A percentile compares a stretch with the other conserved stretches of the same genome.
These are phyloP conservation scores for Diorhabda elongata DNA, from an alignment of 1,140 invertebrate species.

Conservation along the genomic window DNA sequence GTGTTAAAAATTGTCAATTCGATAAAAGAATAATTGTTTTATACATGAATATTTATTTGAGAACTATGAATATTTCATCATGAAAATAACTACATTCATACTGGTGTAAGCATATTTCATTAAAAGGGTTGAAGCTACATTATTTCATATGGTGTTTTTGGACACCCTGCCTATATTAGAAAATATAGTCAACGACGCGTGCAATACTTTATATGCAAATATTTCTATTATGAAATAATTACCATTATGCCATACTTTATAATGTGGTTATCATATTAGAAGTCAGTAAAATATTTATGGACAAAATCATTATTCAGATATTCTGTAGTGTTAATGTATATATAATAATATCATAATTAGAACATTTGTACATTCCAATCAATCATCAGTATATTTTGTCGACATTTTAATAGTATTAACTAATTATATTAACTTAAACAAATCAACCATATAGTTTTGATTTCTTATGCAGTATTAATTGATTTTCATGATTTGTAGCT, in stretches of 20 bases:
- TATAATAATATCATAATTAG: too few species aligned
- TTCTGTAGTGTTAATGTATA: too few species aligned
- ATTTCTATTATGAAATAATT: background rate
- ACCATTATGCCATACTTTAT: background rate
- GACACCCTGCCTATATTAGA: background rate
- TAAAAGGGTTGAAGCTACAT: constrained; percentile 16
- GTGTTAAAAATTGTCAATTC: constrained; percentile 20
- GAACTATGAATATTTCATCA: constrained; percentile 18
- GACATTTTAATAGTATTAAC: too few species aligned
- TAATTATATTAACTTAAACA: too few species aligned
- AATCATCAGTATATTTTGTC: too few species aligned
- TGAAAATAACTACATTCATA: constrained; percentile 7
- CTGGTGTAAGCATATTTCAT: constrained; percentile 5
- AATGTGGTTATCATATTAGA: background rate
- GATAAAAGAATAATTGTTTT: constrained; percentile 20
- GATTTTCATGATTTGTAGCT: too few species aligned
- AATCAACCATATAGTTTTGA: too few species aligned
- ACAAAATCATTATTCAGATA: too few species aligned
- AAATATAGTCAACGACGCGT: background rate
- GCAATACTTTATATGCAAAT: background rate
- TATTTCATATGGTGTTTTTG: constrained; percentile 10
- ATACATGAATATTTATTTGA: constrained; percentile 19
- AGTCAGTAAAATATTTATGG: background rate
- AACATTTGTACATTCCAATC: too few species aligned
- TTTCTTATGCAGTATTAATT: too few species aligned